Percentiles rank a stretch among this genome's conserved stretches.
Conservation (phyloP, 2,113 vertebrate genomes). For the Ceyx cyanopectus region DNA sequence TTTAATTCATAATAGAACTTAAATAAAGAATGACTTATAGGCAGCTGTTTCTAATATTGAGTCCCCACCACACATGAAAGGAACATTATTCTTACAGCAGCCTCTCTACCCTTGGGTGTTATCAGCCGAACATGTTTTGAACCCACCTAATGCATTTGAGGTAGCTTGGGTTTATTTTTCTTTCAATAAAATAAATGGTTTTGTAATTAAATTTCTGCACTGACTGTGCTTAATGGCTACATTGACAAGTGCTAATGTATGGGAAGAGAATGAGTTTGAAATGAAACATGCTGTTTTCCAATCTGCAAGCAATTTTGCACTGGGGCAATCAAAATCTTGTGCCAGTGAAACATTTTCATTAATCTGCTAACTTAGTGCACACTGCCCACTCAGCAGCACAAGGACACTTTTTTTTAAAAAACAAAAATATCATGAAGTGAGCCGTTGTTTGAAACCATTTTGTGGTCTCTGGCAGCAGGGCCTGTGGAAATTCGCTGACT, state of each 20-base stretch:
- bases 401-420: slow-evolving; percentile 74
- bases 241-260: slow-evolving; percentile 98
- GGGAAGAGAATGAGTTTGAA: slow-evolving; percentile 89
- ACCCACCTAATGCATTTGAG: slow-evolving; percentile 94
- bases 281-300: slow-evolving; percentile 91
- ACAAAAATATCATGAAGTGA: slow-evolving; percentile 87
- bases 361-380: slow-evolving; percentile 85
- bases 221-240: slow-evolving; percentile 92
- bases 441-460: slow-evolving; percentile 90
- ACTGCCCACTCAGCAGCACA: slow-evolving; percentile 81
- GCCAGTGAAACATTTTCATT: slow-evolving; percentile 90
- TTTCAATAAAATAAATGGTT: slow-evolving; percentile 98
- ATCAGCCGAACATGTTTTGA: slow-evolving; percentile 94
- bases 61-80: slow-evolving; percentile 85
- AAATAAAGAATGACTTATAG: slow-evolving; percentile 90
- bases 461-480: slow-evolving; percentile 90
- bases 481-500: slow-evolving; percentile 90
- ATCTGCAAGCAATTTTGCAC: slow-evolving; percentile 92
- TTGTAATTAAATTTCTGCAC: slow-evolving; percentile 94
- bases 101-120: slow-evolving; percentile 91
- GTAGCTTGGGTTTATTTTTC: slow-evolving; percentile 97
- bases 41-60: slow-evolving; percentile 93
- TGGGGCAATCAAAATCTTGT: slow-evolving; percentile 84
- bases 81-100: slow-evolving; percentile 88
- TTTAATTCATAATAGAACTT: slow-evolving; percentile 91